Evolutionary conservation across 2,113 vertebrate species (phyloP), one percentile per base, ranked within the genome.

Genomic region (Panurus biarmicus): DNA sequence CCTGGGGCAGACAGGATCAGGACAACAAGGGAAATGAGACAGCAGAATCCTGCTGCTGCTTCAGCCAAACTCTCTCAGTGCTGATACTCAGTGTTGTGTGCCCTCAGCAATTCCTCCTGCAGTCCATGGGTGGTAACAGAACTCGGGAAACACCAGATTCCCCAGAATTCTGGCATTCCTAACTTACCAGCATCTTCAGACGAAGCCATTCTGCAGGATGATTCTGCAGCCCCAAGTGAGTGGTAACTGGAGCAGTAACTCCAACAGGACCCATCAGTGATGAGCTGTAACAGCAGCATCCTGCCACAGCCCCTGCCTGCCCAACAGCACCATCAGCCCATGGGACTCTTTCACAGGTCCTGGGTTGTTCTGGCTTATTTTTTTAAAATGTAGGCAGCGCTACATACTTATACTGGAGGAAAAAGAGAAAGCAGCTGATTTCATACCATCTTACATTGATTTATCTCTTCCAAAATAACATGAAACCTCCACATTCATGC

Each of bases 41-140:
- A 65, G 62, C n/a, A 83, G 85, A 93, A 64, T 40, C 50, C 71
- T 24, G 26, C 2, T 2, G 65, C 65, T 85, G 20, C 14, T 67
- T 33, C 85, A 87, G 66, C 22, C 67, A 40, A 33, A 24, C 25
- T 36, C 40, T 50, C 28, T 36, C 35, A 64, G 44, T 2, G 36
- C 28, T 18, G 26, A 13, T 1, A 38, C 16, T 2, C 3, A 33
- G 10, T 48, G 35, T 5, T 3, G 3, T 2, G 7, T 18, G 54
- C 58, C n/a, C n/a, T 50, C 17, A 3, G 53, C 25, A 79, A 35
- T 4, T 72, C 44, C 50, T 48, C 31, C 62, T 64, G 72, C 11
- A 2, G 33, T 10, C 53, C 31, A 28, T 0, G 14, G 28, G 3
- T 16, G 44, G 25, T 35, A 54, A 81, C 23, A 81, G 60, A 74